Conservation (phyloP, 2,113 vertebrate species). For the Haemorhous mexicanus region DNA sequence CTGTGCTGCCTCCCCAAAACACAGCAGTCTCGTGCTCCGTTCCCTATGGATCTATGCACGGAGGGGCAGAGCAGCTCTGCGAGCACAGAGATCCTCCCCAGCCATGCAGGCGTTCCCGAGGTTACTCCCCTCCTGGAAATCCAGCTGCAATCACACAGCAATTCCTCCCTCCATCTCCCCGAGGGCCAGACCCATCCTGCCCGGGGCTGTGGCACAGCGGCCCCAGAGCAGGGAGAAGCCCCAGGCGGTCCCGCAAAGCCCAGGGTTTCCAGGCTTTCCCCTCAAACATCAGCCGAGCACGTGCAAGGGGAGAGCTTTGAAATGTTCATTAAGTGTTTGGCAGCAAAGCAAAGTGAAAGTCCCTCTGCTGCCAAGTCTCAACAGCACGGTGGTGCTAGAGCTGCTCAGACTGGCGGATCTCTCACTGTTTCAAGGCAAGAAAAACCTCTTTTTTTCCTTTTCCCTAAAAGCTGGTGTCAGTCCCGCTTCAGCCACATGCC, state of each 20-base stretch:
- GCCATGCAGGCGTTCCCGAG: background rate
- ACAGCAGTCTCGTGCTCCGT: accelerated
- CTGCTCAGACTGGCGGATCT: background rate
- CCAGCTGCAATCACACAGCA: background rate
- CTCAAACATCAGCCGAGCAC: background rate
- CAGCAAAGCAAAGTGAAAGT: conserved; percentile 30
- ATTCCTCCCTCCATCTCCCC: background rate
- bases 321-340: conserved; percentile 26
- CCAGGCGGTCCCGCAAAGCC: accelerated
- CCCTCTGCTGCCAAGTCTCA: conserved; percentile 29
- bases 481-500: background rate
- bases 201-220: background rate
- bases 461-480: background rate
- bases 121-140: background rate
- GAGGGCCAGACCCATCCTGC: background rate
- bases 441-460: background rate
- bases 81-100: background rate
- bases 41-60: background rate
- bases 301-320: background rate
- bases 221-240: background rate
- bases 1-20: background rate
- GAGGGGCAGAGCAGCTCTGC: background rate
- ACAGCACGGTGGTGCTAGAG: conserved; percentile 44
- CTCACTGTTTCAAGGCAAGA: background rate
- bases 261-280: background rate